Conservation (phyloP, 2,888 invertebrate species). For the Punctoribates punctum region DNA sequence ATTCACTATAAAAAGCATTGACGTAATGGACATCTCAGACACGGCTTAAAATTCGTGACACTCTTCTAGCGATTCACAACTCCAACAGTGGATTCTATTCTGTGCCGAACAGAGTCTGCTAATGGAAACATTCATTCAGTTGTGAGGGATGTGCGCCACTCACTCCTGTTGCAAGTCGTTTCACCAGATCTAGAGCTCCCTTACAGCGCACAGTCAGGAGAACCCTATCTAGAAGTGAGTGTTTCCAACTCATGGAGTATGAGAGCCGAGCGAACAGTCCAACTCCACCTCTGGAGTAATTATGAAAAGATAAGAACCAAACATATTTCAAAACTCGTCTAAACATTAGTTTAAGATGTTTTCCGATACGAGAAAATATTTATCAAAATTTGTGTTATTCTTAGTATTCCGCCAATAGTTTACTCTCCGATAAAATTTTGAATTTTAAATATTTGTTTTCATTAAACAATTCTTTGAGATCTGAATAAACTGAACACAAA, state of each 20-base stretch:
- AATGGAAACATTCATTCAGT: background rate
- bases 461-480: too few relatives aligned
- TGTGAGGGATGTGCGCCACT: background rate
- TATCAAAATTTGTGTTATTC: too few relatives aligned
- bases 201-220: background rate
- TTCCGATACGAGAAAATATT: too few relatives aligned
- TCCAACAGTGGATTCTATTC: background rate
- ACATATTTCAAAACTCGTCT: too few relatives aligned
- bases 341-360: too few relatives aligned
- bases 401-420: too few relatives aligned
- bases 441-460: too few relatives aligned
- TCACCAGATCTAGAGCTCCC: background rate
- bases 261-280: background rate
- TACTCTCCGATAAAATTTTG: too few relatives aligned
- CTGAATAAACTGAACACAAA: too few relatives aligned
- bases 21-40: background rate
- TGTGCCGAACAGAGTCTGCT: background rate
- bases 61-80: background rate
- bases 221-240: background rate
- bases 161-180: background rate
- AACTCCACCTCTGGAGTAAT: background rate
- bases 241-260: background rate
- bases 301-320: background rate
- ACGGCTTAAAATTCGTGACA: background rate
- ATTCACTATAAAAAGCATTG: background rate